Percentiles rank a stretch among this genome's conserved stretches.
These are phyloP conservation scores for Yponomeuta cagnagella DNA, from an alignment of 2,888 invertebrate genomes.

Conservation along the genomic window DNA sequence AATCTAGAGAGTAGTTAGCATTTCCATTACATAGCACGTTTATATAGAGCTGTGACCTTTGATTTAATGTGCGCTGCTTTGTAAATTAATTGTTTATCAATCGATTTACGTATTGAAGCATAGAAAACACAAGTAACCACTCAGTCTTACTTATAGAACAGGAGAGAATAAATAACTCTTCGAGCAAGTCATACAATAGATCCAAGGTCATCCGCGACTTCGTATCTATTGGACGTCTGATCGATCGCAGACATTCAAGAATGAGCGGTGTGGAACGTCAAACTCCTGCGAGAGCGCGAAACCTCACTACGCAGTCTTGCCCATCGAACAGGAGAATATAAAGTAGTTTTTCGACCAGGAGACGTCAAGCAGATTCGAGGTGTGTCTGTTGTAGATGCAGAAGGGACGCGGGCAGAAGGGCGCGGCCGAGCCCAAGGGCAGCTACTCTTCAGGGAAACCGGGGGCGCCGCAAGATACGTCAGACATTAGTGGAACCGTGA, in stretches of 20 bases:
- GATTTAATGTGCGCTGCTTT: too few relatives aligned
- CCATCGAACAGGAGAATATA: conserved; percentile 98
- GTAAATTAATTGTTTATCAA: not conserved
- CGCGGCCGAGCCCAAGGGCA: conserved; percentile 75
- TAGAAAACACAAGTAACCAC: too few relatives aligned
- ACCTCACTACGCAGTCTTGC: conserved; percentile 87
- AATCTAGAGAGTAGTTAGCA: too few relatives aligned
- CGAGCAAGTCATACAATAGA: not conserved
- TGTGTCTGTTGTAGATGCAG: conserved; percentile 95
- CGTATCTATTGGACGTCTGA: too few relatives aligned
- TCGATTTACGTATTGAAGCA: too few relatives aligned
- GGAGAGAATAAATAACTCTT: not conserved
- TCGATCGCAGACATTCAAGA: too few relatives aligned
- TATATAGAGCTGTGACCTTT: too few relatives aligned
- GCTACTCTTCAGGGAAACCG: not conserved
- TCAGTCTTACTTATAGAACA: not conserved
- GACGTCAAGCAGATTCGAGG: conserved; percentile 96
- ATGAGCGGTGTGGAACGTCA: too few relatives aligned
- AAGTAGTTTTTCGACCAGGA: conserved; percentile 99
- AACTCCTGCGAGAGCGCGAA: not conserved
- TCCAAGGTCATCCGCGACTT: not conserved
- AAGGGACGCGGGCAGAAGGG: conserved; percentile 94
- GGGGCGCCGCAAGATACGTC: too few relatives aligned
- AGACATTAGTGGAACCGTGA: too few relatives aligned
- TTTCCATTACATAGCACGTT: too few relatives aligned